phyloP scores from a whole-genome alignment of 2,113 vertebrate species.

The Pantherophis guttatus region DNA sequence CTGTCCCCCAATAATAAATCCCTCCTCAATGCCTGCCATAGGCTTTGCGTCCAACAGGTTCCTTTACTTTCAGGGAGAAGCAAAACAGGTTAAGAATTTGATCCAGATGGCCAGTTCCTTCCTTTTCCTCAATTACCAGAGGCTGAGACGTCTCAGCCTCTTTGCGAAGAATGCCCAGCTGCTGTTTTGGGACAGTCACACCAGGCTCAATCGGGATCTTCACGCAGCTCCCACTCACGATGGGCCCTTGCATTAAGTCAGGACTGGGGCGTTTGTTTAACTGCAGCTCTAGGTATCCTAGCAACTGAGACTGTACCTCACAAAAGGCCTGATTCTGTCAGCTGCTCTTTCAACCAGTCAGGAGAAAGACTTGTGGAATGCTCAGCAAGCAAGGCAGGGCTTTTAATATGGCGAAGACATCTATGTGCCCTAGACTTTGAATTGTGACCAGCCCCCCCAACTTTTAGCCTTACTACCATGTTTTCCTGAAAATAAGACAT shows the following conservation, averaged over 20 bases:
- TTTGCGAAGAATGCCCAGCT: conserved; percentile 15
- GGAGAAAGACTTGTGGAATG: not conserved
- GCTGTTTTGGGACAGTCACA: conserved; percentile 21
- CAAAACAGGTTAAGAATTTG: not conserved
- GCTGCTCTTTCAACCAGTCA: not conserved
- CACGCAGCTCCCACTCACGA: not conserved
- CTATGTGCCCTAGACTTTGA: no score
- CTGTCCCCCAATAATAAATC: not conserved
- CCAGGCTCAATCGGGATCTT: conserved; percentile 1
- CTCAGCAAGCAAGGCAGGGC: not conserved
- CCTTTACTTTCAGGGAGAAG: not conserved
- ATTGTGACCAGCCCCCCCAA: not conserved
- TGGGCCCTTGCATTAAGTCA: conserved; percentile 13
- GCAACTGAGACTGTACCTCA: conserved; percentile 32
- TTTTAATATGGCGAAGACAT: not conserved
- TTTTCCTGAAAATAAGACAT: no score
- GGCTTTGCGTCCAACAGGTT: not conserved
- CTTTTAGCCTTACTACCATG: not conserved
- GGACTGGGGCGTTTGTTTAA: not conserved
- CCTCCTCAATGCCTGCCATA: not conserved
- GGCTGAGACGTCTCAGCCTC: conserved; percentile 34
- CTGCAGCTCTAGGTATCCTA: conserved; percentile 13
- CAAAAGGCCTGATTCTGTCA: conserved; percentile 1
- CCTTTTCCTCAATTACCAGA: conserved; percentile 15
- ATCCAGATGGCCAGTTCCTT: not conserved